Percentiles rank a stretch among this genome's conserved stretches.
phyloP scores from a whole-genome alignment of 1,140 invertebrate genomes.

The Eciton burchellii region DNA sequence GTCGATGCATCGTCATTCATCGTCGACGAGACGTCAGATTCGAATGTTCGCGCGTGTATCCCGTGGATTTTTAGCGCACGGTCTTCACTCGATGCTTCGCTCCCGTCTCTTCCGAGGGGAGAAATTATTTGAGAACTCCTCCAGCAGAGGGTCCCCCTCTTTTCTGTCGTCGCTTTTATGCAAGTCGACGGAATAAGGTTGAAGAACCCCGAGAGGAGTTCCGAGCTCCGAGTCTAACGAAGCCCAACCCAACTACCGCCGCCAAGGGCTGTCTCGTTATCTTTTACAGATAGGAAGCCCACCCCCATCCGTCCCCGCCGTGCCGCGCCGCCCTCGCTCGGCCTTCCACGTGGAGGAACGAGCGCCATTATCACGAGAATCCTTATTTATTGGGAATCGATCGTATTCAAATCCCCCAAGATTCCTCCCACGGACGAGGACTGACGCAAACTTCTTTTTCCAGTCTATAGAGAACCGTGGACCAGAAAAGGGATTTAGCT shows the following conservation, averaged over 20 bases:
- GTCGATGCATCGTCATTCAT: too few relatives aligned
- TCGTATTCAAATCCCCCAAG: slow-evolving; percentile 78
- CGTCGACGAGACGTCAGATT: too few relatives aligned
- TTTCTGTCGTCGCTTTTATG: slow-evolving; percentile 25
- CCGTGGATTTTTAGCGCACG: too few relatives aligned
- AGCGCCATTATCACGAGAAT: slow-evolving; percentile 79
- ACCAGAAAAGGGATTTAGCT: slow-evolving; percentile 70
- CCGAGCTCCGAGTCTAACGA: slow-evolving; percentile 70
- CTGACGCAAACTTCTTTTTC: slow-evolving; percentile 62
- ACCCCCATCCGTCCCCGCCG: slow-evolving; percentile 41
- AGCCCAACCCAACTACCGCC: slow-evolving; percentile 74
- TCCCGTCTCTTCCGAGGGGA: slow-evolving; percentile 12
- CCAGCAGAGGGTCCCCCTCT: slow-evolving; percentile 14
- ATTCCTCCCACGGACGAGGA: slow-evolving; percentile 46
- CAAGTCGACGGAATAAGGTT: slow-evolving; percentile 65
- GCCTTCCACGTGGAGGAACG: slow-evolving; percentile 71
- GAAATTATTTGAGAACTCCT: slow-evolving; percentile 45
- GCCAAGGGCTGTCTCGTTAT: slow-evolving; percentile 79
- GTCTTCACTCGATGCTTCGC: slow-evolving; percentile 13
- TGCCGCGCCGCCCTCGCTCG: slow-evolving; percentile 49
- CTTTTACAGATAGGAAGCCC: slow-evolving; percentile 75
- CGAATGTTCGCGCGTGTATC: too few relatives aligned
- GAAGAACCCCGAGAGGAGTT: slow-evolving; percentile 65
- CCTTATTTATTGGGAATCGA: slow-evolving; percentile 82
- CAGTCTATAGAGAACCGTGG: slow-evolving; percentile 51